Conservation (phyloP, 2,113 vertebrate genomes). For the Phoenicopterus ruber region DNA sequence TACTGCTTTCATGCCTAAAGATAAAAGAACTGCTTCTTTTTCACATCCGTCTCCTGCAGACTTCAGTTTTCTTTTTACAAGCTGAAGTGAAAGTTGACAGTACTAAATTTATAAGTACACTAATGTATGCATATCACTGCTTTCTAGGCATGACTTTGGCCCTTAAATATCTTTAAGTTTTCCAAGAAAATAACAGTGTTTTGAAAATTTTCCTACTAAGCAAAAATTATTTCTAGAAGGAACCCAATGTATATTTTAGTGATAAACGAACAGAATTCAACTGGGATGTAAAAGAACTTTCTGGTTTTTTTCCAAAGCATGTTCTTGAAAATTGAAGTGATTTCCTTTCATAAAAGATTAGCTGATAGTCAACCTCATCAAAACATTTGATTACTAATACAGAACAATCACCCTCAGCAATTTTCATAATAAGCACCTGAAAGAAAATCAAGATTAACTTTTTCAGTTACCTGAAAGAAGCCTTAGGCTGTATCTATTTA, state of each 20-base stretch:
- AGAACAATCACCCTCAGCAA: neutral
- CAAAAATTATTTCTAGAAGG: neutral
- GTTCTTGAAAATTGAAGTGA: neutral
- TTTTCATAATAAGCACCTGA: neutral
- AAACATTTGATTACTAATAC: neutral
- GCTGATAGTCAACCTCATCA: neutral
- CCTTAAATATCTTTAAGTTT: neutral
- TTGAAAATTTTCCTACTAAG: neutral
- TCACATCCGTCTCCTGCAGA: neutral
- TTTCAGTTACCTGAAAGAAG: neutral
- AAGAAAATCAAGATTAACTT: neutral
- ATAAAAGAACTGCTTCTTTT: neutral
- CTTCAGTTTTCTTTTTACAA: neutral
- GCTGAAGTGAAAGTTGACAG: neutral
- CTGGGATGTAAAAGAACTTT: neutral
- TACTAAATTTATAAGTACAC: neutral
- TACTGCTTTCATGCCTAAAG: neutral
- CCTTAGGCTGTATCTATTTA: neutral
- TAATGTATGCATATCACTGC: neutral
- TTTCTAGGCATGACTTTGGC: neutral
- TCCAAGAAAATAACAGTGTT: neutral
- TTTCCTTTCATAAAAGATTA: neutral
- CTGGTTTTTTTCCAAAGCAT: neutral
- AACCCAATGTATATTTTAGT: neutral
- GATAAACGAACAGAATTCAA: neutral